phyloP scores from a whole-genome alignment of 2,113 vertebrate species.

The Amphiprion ocellaris region DNA sequence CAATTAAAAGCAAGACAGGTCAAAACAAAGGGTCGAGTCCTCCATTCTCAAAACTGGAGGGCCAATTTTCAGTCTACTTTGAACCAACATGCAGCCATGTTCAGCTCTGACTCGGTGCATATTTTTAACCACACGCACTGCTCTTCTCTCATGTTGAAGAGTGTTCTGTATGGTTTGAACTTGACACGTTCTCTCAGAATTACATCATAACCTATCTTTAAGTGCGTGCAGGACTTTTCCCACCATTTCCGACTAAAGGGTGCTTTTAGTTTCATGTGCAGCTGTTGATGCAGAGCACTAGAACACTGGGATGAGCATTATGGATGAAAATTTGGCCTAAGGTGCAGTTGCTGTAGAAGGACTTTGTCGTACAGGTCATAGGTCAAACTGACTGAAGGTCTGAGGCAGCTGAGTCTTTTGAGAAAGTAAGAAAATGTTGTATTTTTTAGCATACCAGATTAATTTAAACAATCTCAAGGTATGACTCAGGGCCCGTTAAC shows the following conservation, averaged over 20 bases:
- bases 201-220: constrained; percentile 49
- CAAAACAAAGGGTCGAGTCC: constrained; percentile 54
- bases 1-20: constrained; percentile 64
- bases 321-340: constrained; percentile 25
- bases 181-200: constrained; percentile 39
- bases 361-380: constrained; percentile 49
- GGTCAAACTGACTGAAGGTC: constrained; percentile 60
- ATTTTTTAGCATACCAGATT: constrained; percentile 48
- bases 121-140: constrained; percentile 14
- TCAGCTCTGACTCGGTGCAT: constrained; percentile 18
- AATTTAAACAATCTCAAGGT: constrained; percentile 46
- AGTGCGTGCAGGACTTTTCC: constrained; percentile 24
- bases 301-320: constrained; percentile 54
- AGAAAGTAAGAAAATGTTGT: constrained; percentile 46
- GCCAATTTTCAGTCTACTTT: constrained; percentile 34
- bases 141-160: constrained; percentile 3
- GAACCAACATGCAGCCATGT: constrained; percentile 13
- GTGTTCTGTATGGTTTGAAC: constrained; percentile 28
- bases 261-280: constrained; percentile 35
- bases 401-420: constrained; percentile 54
- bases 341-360: constrained; percentile 33
- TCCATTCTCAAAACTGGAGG: constrained; percentile 31
- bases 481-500: constrained; percentile 51
- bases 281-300: constrained; percentile 32
- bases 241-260: constrained; percentile 26